These are phyloP conservation scores for Aleiodes alternator DNA, from an alignment of 2,888 invertebrate genomes.

Conservation along the genomic window DNA sequence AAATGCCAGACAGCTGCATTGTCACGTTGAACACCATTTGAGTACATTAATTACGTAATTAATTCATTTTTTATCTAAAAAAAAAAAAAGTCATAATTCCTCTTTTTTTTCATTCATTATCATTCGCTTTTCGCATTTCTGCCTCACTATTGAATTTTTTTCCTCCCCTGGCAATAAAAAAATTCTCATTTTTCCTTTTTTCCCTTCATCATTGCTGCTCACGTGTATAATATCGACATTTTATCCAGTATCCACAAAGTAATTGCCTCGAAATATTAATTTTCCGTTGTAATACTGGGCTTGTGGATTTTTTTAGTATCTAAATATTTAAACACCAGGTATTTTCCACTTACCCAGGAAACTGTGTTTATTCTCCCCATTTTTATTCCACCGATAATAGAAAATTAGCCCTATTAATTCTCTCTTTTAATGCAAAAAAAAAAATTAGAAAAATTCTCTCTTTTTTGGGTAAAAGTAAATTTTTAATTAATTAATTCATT, in stretches of 20 bases:
- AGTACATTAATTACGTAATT: neutral
- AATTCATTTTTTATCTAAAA: neutral
- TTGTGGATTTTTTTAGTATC: neutral
- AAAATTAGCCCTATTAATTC: no score
- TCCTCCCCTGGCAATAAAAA: neutral
- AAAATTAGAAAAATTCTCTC: neutral
- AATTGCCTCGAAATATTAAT: constrained; percentile 32
- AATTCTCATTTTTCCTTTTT: neutral
- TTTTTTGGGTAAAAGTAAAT: no score
- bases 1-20: no score
- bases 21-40: no score
- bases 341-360: no score
- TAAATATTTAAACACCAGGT: constrained; percentile 6
- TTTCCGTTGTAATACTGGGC: constrained; percentile 3
- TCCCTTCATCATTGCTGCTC: neutral
- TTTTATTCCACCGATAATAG: neutral
- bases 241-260: neutral
- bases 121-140: neutral
- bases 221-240: constrained; percentile 28
- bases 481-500: no score
- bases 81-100: neutral
- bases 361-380: neutral
- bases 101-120: neutral
- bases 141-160: constrained; percentile 1
- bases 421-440: no score